Conservation (phyloP, 2,888 invertebrate genomes). For the Ophion ventricosus region DNA sequence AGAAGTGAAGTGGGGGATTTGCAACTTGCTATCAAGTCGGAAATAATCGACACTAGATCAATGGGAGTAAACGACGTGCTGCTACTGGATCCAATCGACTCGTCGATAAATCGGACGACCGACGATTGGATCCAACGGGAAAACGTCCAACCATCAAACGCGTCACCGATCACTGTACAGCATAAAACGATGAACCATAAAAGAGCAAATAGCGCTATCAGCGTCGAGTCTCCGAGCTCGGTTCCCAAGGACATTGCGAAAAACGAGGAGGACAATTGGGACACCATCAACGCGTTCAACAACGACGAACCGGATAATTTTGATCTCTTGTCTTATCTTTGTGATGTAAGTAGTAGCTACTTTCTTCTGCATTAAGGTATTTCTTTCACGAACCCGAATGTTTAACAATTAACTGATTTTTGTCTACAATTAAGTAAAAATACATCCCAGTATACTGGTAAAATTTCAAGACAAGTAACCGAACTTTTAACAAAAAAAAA, state of each 20-base stretch:
- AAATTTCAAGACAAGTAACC: too few species aligned
- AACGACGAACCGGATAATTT: conserved; percentile 76
- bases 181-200: conserved; percentile 45
- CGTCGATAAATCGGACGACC: conserved; percentile 62
- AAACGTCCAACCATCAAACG: conserved; percentile 43
- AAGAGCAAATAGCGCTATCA: conserved; percentile 35
- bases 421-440: too few species aligned
- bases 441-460: too few species aligned
- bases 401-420: too few species aligned
- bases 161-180: conserved; percentile 34
- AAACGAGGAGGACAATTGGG: conserved; percentile 70
- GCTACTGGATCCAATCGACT: conserved; percentile 67
- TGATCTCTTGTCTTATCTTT: conserved; percentile 81
- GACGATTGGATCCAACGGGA: conserved; percentile 66
- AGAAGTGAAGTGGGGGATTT: conserved; percentile 25
- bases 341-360: conserved; percentile 77
- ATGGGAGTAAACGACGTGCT: conserved; percentile 60
- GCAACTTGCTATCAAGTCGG: conserved; percentile 49
- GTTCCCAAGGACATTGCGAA: conserved; percentile 64
- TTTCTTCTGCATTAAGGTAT: background rate
- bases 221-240: conserved; percentile 62
- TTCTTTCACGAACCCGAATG: too few species aligned
- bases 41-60: conserved; percentile 54
- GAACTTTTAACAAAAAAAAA: too few species aligned
- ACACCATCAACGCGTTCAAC: conserved; percentile 74